Base-by-base conservation (phyloP, 2,888 invertebrate genomes). In the Campoletis raptor region DNA sequence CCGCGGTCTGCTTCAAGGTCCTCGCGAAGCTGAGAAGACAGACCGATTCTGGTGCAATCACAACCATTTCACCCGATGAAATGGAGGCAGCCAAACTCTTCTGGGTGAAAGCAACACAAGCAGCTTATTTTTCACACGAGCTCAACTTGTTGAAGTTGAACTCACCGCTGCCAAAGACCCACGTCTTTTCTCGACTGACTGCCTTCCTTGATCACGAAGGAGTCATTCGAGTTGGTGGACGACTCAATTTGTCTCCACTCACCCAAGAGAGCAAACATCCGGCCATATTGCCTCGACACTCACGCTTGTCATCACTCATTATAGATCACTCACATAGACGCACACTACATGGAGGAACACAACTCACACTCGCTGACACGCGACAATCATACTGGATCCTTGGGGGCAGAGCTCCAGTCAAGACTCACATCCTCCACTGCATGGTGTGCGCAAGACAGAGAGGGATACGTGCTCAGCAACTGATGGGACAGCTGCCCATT, bases 401-500 rank as follows among this genome's bases (percentile, higher is more conserved):
- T 3, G 86, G 87, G 7, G 89, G 85, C 1, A 18, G 88, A 73
- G 78, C 72, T 6, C 80, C 80, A 1, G 83, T 88, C 0, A 64
- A 80, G 24, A 40, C 85, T 1, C 80, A 77, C 18, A 83, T 89
- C 10, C 66, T 80, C 0, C 64, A 67, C 0, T 90, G 90, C 61
- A 52, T 90, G 0, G 40, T 7, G 3, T 91, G 89, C 70, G 86
- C 87, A 9, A 69, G 88, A 40, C 57, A 87, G 37, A 52, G 88
- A 1, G 83, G 81, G n/a, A 42, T 10, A 0, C 82, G 83, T 12
- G 81, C 84, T 6, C 74, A 85, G 3, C 89, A 89, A 30, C 54
- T 88, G 30, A 90, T 89, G 90, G 88, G 88, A 1, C 85, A 90
- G 42, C 81, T 90, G 10, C 89, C 89, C 1, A 0, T 6, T 0